Conservation (phyloP, 1,140 invertebrate genomes). For the Tetramorium parvispinum region DNA sequence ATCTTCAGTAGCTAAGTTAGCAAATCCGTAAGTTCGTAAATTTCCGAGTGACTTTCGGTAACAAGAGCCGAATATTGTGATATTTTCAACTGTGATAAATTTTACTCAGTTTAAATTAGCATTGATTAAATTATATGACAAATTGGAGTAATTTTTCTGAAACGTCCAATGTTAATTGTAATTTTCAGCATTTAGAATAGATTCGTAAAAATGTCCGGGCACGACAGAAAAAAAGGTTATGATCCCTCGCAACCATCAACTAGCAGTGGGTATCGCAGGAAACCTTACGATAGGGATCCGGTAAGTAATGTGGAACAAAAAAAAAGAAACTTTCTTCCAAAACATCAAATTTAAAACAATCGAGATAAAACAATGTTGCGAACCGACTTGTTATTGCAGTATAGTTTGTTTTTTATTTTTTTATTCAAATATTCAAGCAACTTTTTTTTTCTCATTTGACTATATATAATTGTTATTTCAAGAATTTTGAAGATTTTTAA, state of each 20-base stretch:
- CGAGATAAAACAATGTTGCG: background rate
- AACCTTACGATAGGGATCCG: background rate
- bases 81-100: no score
- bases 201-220: constrained; percentile 17
- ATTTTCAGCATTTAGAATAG: background rate
- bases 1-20: no score
- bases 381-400: background rate
- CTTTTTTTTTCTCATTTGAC: background rate
- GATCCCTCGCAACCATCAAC: constrained; percentile 21
- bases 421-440: background rate
- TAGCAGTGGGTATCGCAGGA: constrained; percentile 4
- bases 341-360: background rate
- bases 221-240: background rate
- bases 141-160: background rate
- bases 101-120: background rate
- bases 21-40: no score
- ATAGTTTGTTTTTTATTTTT: background rate
- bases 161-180: background rate
- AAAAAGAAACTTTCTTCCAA: no score
- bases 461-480: background rate
- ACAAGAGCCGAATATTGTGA: no score
- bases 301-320: background rate
- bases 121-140: background rate
- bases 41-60: no score
- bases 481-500: background rate